These are phyloP conservation scores for Micromesistius poutassou DNA, from an alignment of 2,797 vertebrate species.

Conservation along the genomic window DNA sequence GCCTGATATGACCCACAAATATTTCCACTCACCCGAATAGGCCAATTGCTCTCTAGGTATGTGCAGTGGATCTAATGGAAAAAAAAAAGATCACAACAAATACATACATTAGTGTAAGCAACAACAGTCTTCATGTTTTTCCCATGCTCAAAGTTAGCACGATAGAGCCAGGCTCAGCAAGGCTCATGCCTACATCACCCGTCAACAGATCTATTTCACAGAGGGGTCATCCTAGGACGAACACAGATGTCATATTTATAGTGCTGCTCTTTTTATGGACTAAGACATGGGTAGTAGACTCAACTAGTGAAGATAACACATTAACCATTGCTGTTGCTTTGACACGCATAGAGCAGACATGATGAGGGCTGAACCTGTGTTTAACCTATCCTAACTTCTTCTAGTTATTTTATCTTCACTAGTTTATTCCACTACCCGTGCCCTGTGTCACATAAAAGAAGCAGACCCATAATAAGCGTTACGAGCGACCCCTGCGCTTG, in stretches of 20 bases:
- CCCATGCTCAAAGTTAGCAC: not conserved
- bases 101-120: not conserved
- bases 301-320: too few relatives aligned
- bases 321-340: too few relatives aligned
- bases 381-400: not conserved
- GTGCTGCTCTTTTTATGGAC: not conserved
- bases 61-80: conserved; percentile 91
- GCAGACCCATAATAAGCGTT: not conserved
- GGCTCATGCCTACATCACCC: too few relatives aligned
- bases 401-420: not conserved
- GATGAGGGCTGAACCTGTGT: not conserved
- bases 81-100: conserved; percentile 7
- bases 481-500: too few relatives aligned
- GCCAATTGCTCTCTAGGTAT: conserved; percentile 98
- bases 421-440: not conserved
- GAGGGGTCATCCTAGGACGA: too few relatives aligned
- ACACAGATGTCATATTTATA: not conserved
- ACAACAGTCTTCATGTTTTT: not conserved
- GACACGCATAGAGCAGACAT: too few relatives aligned
- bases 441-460: not conserved
- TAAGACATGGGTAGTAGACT: too few relatives aligned
- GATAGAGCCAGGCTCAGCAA: not conserved
- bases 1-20: not conserved
- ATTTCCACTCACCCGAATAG: conserved; percentile 85
- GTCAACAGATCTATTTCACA: too few relatives aligned